phyloP scores from a whole-genome alignment of 2,888 invertebrate species.

The Hetaerina titia region DNA sequence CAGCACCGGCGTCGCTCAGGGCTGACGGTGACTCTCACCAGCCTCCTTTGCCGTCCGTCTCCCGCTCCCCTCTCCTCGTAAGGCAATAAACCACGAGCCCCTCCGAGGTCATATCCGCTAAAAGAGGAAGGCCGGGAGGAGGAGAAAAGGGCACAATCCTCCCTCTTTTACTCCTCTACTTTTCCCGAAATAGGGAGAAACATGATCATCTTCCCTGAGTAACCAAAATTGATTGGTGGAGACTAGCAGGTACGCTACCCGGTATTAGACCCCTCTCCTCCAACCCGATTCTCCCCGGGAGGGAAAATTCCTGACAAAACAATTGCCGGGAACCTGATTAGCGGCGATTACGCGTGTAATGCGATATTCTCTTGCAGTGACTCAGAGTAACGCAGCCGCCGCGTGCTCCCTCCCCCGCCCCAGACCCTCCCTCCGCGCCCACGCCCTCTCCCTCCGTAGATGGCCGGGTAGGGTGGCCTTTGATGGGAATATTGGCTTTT shows the following conservation, averaged over 20 bases:
- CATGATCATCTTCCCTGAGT: conserved; percentile 10
- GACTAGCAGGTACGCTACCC: neutral
- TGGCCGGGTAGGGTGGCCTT: conserved; percentile 19
- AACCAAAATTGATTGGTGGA: neutral
- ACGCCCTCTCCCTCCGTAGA: neutral
- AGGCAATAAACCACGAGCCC: neutral
- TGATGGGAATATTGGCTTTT: conserved; percentile 25
- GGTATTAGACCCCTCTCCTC: neutral
- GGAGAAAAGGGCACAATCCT: neutral
- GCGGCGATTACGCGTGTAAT: conserved; percentile 18
- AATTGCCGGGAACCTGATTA: neutral
- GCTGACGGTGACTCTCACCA: neutral
- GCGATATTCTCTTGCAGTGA: neutral
- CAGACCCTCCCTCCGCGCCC: neutral
- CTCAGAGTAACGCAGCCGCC: neutral
- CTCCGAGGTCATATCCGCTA: neutral
- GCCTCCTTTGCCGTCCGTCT: neutral
- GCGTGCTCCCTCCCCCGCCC: neutral
- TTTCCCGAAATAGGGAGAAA: conserved; percentile 32
- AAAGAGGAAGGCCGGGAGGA: no score
- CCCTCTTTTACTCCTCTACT: neutral
- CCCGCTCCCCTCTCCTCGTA: neutral
- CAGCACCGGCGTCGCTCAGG: neutral
- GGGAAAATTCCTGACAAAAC: neutral
- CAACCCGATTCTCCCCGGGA: neutral